Conservation (phyloP, 2,797 vertebrate species). For the Spinus pinus region DNA sequence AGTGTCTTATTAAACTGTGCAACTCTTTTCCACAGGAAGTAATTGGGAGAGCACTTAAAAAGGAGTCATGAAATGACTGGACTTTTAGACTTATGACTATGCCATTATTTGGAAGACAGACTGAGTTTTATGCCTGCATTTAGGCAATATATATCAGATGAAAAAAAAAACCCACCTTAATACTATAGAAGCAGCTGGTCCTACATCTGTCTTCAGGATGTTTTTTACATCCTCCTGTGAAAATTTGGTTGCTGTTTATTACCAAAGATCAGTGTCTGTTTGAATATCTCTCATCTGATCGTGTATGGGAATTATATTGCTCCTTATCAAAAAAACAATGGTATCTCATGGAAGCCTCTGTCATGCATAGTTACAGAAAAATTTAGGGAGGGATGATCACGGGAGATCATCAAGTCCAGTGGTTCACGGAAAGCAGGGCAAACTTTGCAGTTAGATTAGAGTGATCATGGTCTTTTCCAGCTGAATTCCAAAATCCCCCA, state of each 20-base stretch:
- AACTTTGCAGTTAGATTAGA: not conserved
- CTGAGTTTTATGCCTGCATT: not conserved
- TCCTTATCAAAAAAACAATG: not conserved
- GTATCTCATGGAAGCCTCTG: not conserved
- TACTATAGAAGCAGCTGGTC: not conserved
- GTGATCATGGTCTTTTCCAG: not conserved
- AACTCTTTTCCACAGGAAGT: slow-evolving; percentile 18
- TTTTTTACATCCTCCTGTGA: not conserved
- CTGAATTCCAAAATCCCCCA: not conserved
- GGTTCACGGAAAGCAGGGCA: not conserved
- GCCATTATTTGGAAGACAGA: not conserved
- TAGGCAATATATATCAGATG: not conserved
- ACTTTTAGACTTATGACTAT: not conserved
- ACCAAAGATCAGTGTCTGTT: not conserved
- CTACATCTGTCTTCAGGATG: not conserved
- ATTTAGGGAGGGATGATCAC: not conserved
- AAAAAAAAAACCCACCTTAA: not conserved
- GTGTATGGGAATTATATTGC: not conserved
- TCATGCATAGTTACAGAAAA: not conserved
- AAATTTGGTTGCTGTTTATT: not conserved
- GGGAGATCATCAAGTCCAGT: not conserved
- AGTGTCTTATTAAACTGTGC: not conserved
- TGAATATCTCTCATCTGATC: not conserved
- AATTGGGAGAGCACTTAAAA: not conserved
- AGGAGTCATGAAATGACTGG: not conserved